A percentile compares a stretch with the other conserved stretches of the same genome.
These are phyloP conservation scores for Eulacestoma nigropectus DNA, from an alignment of 2,113 vertebrate species.

Conservation along the genomic window DNA sequence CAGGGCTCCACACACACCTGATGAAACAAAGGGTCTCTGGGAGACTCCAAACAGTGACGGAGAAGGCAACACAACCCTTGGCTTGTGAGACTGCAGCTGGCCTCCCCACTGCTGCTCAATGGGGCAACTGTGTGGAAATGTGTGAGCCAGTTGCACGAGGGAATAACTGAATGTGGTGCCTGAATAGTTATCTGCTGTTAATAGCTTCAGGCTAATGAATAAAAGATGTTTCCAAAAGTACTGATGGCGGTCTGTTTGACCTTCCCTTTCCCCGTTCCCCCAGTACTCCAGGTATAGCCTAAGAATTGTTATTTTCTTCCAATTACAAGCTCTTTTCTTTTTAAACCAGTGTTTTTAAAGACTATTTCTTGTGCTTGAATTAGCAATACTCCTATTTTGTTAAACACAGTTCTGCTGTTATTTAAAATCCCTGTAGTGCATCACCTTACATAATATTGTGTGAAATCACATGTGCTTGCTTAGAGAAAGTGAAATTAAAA, in stretches of 20 bases:
- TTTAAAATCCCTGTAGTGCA: not conserved
- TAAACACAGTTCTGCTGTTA: not conserved
- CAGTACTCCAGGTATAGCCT: not conserved
- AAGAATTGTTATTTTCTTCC: not conserved
- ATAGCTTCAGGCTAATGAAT: not conserved
- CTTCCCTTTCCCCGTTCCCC: rapidly evolving
- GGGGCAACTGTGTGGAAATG: not conserved
- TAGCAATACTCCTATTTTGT: not conserved
- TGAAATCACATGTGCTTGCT: not conserved
- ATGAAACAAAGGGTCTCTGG: not conserved
- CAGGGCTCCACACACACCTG: not conserved
- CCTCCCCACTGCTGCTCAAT: not conserved
- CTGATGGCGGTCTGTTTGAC: not conserved
- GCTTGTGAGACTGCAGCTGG: not conserved
- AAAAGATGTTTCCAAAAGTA: not conserved
- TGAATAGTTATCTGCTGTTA: not conserved
- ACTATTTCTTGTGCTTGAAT: not conserved
- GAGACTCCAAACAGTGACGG: not conserved
- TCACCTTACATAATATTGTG: not conserved
- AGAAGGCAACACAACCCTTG: not conserved
- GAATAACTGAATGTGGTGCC: not conserved
- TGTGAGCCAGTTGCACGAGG: not conserved
- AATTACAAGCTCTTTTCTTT: not conserved
- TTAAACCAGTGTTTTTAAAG: not conserved
- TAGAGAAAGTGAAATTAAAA: not conserved